phyloP scores from a whole-genome alignment of 2,113 vertebrate species.

The Pleuronectes platessa region DNA sequence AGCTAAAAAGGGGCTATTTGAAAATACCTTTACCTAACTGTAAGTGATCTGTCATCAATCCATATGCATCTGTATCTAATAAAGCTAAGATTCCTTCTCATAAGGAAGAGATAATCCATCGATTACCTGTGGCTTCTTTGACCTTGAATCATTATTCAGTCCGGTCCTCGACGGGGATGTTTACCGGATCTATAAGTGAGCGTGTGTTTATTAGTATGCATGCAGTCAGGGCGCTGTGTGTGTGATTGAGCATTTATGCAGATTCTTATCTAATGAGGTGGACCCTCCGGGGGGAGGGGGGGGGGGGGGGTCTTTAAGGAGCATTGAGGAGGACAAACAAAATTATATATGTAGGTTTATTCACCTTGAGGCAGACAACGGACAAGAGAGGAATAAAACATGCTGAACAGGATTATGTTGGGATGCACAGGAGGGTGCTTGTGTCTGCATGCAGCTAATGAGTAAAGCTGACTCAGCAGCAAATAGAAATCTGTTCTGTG shows the following conservation, averaged over 20 bases:
- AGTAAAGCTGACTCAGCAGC: not conserved
- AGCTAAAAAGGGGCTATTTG: too few species aligned
- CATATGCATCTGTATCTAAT: not conserved
- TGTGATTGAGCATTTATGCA: constrained; percentile 53
- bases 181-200: constrained; percentile 22
- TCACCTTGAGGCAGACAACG: constrained; percentile 26
- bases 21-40: too few species aligned
- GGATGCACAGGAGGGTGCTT: not conserved
- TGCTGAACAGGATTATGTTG: constrained; percentile 11
- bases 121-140: constrained; percentile 15
- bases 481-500: not conserved
- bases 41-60: too few species aligned
- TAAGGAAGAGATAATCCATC: not conserved
- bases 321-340: constrained; percentile 38
- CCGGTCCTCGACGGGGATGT: constrained; percentile 11
- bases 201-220: constrained; percentile 43
- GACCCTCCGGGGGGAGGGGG: constrained; percentile 16
- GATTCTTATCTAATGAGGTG: constrained; percentile 51
- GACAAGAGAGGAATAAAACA: constrained; percentile 29
- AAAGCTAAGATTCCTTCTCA: not conserved
- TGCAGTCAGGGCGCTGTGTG: constrained; percentile 3
- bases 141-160: constrained; percentile 43
- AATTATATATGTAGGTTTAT: constrained; percentile 24
- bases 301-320: not conserved
- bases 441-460: not conserved